Evolutionary conservation across 2,113 vertebrate genomes (phyloP).

Genomic region (Symphodus melops): DNA sequence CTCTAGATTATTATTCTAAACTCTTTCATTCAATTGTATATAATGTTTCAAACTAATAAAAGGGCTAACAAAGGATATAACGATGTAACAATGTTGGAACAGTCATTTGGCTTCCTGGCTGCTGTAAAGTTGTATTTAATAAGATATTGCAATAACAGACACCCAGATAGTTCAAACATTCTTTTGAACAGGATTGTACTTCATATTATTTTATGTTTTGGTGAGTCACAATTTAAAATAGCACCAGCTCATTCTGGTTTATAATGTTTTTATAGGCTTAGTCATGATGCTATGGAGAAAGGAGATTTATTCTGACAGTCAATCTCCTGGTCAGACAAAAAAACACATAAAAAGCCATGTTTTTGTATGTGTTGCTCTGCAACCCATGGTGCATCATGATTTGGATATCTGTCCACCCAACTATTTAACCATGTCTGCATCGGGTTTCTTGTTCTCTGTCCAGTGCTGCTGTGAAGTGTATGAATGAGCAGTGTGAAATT

Average conservation of each 20-base stretch:
- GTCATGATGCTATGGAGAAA: not conserved
- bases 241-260: conserved; percentile 13
- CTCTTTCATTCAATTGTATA: not conserved
- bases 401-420: conserved; percentile 36
- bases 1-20: not conserved
- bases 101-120: conserved; percentile 10
- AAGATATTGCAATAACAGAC: not conserved
- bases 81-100: not conserved
- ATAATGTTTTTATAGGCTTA: conserved; percentile 20
- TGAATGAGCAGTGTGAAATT: conserved; percentile 26
- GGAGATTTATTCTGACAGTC: not conserved
- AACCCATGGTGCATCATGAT: conserved; percentile 49
- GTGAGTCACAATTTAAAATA: conserved; percentile 36
- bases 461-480: conserved; percentile 1
- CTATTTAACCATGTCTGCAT: conserved; percentile 1
- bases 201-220: conserved; percentile 16
- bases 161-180: not conserved
- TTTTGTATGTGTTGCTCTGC: not conserved
- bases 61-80: not conserved
- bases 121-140: not conserved
- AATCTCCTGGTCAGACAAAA: not conserved
- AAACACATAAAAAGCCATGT: not conserved
- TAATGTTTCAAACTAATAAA: not conserved
- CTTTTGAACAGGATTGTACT: not conserved
- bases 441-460: conserved; percentile 20